These are phyloP conservation scores for Bombyx huttoni DNA, from an alignment of 2,888 invertebrate species.

Conservation along the genomic window DNA sequence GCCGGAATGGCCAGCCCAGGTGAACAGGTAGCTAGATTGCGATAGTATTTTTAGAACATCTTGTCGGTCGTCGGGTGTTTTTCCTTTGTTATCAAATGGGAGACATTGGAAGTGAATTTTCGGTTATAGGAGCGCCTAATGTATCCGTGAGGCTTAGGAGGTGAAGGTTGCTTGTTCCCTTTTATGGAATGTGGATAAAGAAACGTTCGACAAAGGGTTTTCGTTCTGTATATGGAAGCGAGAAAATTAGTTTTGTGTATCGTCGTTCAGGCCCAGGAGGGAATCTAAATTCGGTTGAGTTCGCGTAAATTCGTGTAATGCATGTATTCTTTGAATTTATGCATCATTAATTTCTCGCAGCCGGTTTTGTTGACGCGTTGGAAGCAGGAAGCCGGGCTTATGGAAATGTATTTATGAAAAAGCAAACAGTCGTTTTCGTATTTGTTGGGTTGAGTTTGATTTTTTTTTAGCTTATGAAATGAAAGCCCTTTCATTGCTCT, in stretches of 20 bases:
- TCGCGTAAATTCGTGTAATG: not conserved
- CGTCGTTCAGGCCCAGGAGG: not conserved
- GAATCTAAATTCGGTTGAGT: not conserved
- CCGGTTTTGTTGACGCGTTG: not conserved
- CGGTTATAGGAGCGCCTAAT: conserved; percentile 42
- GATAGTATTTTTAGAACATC: conserved; percentile 70
- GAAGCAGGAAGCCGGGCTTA: not conserved
- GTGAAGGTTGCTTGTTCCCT: conserved; percentile 20
- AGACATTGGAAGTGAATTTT: conserved; percentile 50
- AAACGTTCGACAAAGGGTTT: conserved; percentile 14
- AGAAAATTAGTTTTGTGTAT: conserved; percentile 9
- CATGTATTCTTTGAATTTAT: not conserved
- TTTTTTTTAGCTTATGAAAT: conserved; percentile 5
- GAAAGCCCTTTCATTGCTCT: conserved; percentile 11
- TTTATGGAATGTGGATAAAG: conserved; percentile 26
- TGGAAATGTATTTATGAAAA: not conserved
- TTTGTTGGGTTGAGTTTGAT: not conserved
- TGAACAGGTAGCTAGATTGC: conserved; percentile 69
- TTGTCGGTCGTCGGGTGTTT: conserved; percentile 64
- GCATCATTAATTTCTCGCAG: not conserved
- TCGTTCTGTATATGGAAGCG: conserved; percentile 11
- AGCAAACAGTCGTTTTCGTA: not conserved
- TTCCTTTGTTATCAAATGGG: conserved; percentile 68
- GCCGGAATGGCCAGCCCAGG: conserved; percentile 67
- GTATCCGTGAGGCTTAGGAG: conserved; percentile 36